These are phyloP conservation scores for Pediacus dermestoides DNA, from an alignment of 2,888 invertebrate genomes.

Conservation along the genomic window DNA sequence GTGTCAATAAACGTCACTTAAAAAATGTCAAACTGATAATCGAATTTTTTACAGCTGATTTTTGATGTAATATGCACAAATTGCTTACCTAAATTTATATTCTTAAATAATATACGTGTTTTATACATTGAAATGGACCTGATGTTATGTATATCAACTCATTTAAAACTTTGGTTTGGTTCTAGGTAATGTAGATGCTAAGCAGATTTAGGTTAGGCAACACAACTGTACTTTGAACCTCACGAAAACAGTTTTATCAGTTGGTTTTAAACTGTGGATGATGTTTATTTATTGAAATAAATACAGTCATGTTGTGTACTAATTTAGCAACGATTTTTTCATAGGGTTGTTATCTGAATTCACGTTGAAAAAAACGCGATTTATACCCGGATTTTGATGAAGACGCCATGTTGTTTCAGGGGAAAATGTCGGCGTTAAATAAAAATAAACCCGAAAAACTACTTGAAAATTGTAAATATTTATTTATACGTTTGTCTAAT, in stretches of 20 bases:
- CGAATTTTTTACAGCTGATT: too few relatives aligned
- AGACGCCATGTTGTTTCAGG: slow-evolving; percentile 5
- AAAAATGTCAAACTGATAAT: slow-evolving; percentile 1
- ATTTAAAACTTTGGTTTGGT: slow-evolving; percentile 21
- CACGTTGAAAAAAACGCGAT: too few relatives aligned
- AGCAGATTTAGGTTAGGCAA: slow-evolving; percentile 35
- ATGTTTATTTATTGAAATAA: too few relatives aligned
- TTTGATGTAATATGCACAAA: slow-evolving; percentile 2
- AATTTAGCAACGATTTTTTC: slow-evolving; percentile 18
- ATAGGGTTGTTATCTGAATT: slow-evolving; percentile 11
- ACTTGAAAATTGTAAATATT: slow-evolving; percentile 16
- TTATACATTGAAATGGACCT: slow-evolving; percentile 40
- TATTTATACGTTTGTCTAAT: slow-evolving; percentile 14
- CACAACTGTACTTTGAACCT: slow-evolving; percentile 34
- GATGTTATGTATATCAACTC: slow-evolving; percentile 21
- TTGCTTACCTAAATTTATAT: slow-evolving; percentile 40
- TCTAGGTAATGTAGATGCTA: too few relatives aligned
- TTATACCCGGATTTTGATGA: too few relatives aligned
- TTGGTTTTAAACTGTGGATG: slow-evolving; percentile 16
- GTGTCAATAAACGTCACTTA: slow-evolving; percentile 1
- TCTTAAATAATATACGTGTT: slow-evolving; percentile 39
- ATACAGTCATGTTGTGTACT: slow-evolving; percentile 19
- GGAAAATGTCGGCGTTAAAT: background rate
- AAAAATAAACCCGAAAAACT: slow-evolving; percentile 5
- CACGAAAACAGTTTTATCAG: slow-evolving; percentile 22